These are phyloP conservation scores for Paracanthobrama guichenoti DNA, from an alignment of 2,113 vertebrate genomes.

Conservation along the genomic window DNA sequence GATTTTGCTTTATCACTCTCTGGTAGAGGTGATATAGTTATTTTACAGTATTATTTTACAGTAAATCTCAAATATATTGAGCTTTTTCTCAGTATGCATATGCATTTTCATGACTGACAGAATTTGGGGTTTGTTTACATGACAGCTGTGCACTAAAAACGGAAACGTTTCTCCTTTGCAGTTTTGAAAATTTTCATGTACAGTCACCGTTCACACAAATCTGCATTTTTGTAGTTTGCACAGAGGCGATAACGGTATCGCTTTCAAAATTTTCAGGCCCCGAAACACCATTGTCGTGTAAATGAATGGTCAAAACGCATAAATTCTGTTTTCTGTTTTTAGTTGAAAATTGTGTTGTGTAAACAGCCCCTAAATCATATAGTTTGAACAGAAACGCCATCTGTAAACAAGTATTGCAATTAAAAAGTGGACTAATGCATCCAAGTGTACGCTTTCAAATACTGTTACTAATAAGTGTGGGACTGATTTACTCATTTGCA, in stretches of 20 bases:
- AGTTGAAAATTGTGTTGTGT: too few relatives aligned
- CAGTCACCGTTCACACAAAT: too few relatives aligned
- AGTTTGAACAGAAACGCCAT: background rate
- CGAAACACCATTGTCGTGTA: too few relatives aligned
- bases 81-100: background rate
- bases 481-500: background rate
- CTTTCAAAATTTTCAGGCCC: too few relatives aligned
- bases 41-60: constrained; percentile 35
- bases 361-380: background rate
- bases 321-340: too few relatives aligned
- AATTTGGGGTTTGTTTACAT: too few relatives aligned
- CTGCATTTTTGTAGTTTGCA: too few relatives aligned
- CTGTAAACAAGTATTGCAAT: constrained; percentile 29
- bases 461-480: background rate
- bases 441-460: background rate
- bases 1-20: constrained; percentile 23
- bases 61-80: constrained; percentile 4
- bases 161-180: too few relatives aligned
- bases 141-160: too few relatives aligned
- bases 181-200: too few relatives aligned
- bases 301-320: too few relatives aligned
- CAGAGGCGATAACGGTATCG: too few relatives aligned
- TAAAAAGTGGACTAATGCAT: constrained; percentile 19
- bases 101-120: background rate
- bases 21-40: constrained; percentile 29